phyloP scores from a whole-genome alignment of 2,888 invertebrate genomes.

The Drosophila mayaguana region DNA sequence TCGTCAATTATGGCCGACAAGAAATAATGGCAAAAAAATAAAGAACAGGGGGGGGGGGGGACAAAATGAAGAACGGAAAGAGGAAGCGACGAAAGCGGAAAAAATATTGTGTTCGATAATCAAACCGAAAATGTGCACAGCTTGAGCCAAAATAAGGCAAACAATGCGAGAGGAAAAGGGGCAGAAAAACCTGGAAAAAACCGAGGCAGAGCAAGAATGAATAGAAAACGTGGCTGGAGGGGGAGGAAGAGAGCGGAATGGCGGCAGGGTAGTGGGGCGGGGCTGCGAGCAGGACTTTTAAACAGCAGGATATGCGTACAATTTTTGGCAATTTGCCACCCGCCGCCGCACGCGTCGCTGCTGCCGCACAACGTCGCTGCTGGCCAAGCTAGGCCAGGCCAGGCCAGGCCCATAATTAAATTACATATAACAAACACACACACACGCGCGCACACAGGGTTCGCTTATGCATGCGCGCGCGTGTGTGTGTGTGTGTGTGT shows the following conservation, averaged over 20 bases:
- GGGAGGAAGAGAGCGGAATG: not conserved
- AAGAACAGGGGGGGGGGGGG: not conserved
- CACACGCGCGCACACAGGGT: conserved; percentile 27
- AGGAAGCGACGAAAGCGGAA: conserved; percentile 67
- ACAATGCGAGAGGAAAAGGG: conserved; percentile 50
- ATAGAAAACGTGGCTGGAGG: not conserved
- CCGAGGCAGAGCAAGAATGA: not conserved
- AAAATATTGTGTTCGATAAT: conserved; percentile 81
- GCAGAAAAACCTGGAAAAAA: conserved; percentile 63
- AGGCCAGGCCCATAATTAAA: conserved; percentile 74
- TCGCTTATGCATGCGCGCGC: conserved; percentile 19
- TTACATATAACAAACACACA: conserved; percentile 63
- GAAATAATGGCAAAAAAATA: conserved; percentile 54
- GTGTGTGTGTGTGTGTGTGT: conserved; percentile 29
- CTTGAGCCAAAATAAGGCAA: conserved; percentile 75
- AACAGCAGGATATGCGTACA: conserved; percentile 81
- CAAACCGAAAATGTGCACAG: conserved; percentile 81
- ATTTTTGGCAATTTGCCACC: conserved; percentile 81
- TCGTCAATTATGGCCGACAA: conserved; percentile 80
- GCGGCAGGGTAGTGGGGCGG: not conserved
- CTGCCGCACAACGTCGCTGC: conserved; percentile 30
- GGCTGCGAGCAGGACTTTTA: conserved; percentile 61
- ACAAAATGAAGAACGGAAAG: conserved; percentile 9
- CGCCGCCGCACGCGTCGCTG: conserved; percentile 66
- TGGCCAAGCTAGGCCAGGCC: conserved; percentile 46